Evolutionary conservation across 2,797 vertebrate species (phyloP), one percentile per base, ranked within the genome.

Genomic region (Diplodus puntazzo): DNA sequence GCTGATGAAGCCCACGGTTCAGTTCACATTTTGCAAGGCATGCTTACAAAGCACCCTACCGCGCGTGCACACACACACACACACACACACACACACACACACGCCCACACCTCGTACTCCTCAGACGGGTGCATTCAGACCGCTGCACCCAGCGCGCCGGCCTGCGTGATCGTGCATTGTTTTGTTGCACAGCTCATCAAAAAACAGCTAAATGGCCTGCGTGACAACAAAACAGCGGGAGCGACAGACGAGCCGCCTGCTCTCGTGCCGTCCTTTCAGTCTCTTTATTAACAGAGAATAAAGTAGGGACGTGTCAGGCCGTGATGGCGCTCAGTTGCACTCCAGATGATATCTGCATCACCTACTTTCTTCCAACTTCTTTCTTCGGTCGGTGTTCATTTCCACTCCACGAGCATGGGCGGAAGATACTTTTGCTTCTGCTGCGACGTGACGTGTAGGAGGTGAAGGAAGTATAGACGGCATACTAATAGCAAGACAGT

Each of bases 1-100:
- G 85, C 82, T 79, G 87, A 90, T 82, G 77, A 77, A 62, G 78
- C 53, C 50, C 75, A 79, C 53, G 89, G 88, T 88, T 93, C 77
- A 84, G 69, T 91, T 66, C 79, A 77, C 88, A 86, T 88, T 92
- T 85, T 83, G 72, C 75, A 68, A 75, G 61, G 66, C 85, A 77
- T 80, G 80, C 73, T 86, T 60, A 67, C 82, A 64, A 76, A 79
- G 79, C 82, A 60, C 48, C 67, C 66, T 39, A 46, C 70, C 66
- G 61, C 72, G 58, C 61, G 61, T 72, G 58, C 61, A 52, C 82
- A 71, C 77, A 63, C 75, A 63, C 73, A 61, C 61, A 54, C 39
- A 39, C 39, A 63, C 74, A 64, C 61, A 55, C 82, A 71, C 77
- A 61, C 75, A 39, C 34, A 39, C 30, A 34, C 34, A 34, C 8